These are phyloP conservation scores for Proales similis DNA, from an alignment of 1,140 invertebrate species.

Conservation along the genomic window DNA sequence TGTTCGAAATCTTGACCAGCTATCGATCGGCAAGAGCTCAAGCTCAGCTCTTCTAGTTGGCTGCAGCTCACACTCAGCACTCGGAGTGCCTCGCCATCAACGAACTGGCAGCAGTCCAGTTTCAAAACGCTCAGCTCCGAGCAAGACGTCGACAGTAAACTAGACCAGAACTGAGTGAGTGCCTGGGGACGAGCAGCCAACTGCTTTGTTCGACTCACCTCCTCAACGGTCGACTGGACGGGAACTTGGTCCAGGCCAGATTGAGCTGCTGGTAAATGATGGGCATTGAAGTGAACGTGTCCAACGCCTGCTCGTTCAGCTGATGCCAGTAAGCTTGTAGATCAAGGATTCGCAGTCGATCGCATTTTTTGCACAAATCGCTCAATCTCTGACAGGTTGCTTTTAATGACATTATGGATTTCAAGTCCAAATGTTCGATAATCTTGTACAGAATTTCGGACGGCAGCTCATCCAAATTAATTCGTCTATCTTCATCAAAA, in stretches of 20 bases:
- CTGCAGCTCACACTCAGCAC: constrained; percentile 60
- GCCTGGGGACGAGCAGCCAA: too few relatives aligned
- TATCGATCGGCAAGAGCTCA: constrained; percentile 58
- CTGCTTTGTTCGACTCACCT: too few relatives aligned
- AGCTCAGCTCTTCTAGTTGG: constrained; percentile 62
- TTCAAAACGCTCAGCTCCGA: constrained; percentile 63
- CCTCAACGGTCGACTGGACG: not conserved
- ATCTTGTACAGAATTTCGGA: constrained; percentile 66
- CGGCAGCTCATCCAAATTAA: constrained; percentile 48
- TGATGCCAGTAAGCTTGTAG: constrained; percentile 58
- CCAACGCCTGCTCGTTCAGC: constrained; percentile 47
- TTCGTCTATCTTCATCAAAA: constrained; percentile 42
- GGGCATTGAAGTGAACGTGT: constrained; percentile 58
- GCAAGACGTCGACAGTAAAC: constrained; percentile 64
- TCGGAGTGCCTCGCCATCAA: constrained; percentile 61
- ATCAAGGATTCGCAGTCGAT: constrained; percentile 70
- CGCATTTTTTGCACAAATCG: constrained; percentile 65
- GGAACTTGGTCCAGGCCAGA: constrained; percentile 65
- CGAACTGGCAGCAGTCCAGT: constrained; percentile 67
- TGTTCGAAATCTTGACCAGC: constrained; percentile 57
- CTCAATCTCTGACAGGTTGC: constrained; percentile 65
- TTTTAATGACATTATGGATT: constrained; percentile 60
- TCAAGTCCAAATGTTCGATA: constrained; percentile 68
- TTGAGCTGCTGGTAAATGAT: constrained; percentile 68
- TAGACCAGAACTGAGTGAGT: constrained; percentile 47